Conservation (phyloP, 1,140 invertebrate species). For the Cyphomyrmex costatus region DNA sequence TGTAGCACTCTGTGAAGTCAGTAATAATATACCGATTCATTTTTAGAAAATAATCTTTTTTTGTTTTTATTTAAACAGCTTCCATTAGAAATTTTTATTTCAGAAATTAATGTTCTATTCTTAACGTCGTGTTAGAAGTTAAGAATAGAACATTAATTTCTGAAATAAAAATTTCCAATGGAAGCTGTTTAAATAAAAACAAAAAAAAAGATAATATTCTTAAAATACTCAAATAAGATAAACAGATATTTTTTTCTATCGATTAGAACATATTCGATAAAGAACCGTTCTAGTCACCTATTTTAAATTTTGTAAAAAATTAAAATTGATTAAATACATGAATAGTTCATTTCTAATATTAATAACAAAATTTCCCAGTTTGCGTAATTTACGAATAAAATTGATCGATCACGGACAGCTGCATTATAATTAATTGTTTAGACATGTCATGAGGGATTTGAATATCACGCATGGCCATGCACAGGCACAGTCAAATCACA, state of each 20-base stretch:
- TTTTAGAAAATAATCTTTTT: not conserved
- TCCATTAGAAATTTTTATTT: not conserved
- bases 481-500: conserved; percentile 22
- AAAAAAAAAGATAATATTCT: not conserved
- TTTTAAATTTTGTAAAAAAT: not conserved
- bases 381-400: conserved; percentile 11
- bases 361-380: conserved; percentile 15
- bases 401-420: conserved; percentile 32
- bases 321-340: not conserved
- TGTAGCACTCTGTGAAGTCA: no score
- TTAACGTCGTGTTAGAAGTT: conserved; percentile 10
- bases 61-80: not conserved
- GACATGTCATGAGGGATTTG: conserved; percentile 6
- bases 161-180: not conserved
- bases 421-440: conserved; percentile 54
- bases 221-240: no score
- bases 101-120: no score
- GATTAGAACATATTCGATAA: not conserved
- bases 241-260: conserved; percentile 4
- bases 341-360: not conserved
- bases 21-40: no score
- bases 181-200: not conserved
- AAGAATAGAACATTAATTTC: not conserved
- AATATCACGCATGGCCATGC: conserved; percentile 4
- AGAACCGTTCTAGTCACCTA: not conserved